Evolutionary conservation across 2,113 vertebrate species (phyloP).

Genomic region (Morone chrysops): DNA sequence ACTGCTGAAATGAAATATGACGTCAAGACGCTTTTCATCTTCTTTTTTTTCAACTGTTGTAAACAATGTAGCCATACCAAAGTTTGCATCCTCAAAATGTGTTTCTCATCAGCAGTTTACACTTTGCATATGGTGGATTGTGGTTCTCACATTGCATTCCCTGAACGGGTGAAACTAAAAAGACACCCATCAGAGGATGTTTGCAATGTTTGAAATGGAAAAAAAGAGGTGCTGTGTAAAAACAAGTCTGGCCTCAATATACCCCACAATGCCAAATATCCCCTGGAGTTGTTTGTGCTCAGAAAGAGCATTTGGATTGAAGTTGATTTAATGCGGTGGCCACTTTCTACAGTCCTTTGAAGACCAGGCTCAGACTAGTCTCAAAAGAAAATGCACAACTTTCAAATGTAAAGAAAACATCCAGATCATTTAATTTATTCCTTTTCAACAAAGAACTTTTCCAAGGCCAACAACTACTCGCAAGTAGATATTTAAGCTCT

Average conservation of each 20-base stretch:
- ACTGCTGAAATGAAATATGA: constrained; percentile 49
- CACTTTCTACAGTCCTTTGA: constrained; percentile 49
- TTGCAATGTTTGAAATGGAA: constrained; percentile 44
- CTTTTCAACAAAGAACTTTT: constrained; percentile 15
- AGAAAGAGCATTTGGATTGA: constrained; percentile 38
- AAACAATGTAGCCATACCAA: constrained; percentile 46
- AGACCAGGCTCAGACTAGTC: constrained; percentile 13
- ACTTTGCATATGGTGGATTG: constrained; percentile 50
- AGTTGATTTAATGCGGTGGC: constrained; percentile 42
- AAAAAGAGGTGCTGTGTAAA: constrained; percentile 30
- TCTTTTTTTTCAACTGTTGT: constrained; percentile 36
- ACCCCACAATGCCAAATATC: constrained; percentile 26
- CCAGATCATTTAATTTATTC: constrained; percentile 1
- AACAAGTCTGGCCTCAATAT: constrained; percentile 58
- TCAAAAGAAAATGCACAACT: constrained; percentile 22
- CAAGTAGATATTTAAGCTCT: background rate
- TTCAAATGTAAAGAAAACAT: constrained; percentile 33
- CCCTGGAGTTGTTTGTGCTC: constrained; percentile 56
- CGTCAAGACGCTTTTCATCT: constrained; percentile 56
- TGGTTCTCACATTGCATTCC: constrained; percentile 42
- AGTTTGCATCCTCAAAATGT: constrained; percentile 36
- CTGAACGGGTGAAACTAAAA: constrained; percentile 46
- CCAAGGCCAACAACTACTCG: background rate
- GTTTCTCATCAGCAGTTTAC: constrained; percentile 62
- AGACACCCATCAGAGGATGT: constrained; percentile 59